Conservation (phyloP, 92 coral and sea anemone species). For the Porites divaricata region DNA sequence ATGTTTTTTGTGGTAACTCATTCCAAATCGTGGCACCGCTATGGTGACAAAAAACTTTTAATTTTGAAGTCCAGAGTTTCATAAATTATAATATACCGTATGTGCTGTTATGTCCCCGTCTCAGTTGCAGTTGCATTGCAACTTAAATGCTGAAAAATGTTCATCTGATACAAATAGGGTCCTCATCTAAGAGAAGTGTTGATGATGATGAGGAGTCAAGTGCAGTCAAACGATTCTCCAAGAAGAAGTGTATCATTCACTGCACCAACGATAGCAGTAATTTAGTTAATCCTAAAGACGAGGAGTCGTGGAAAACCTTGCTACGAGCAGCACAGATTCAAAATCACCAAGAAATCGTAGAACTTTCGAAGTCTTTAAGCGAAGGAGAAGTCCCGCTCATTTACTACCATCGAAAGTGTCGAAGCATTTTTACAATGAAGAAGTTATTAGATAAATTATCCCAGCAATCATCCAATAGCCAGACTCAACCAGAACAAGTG, state of each 20-base stretch:
- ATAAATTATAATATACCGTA: too few relatives aligned
- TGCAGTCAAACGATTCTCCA: constrained; percentile 4
- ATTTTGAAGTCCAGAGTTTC: neutral
- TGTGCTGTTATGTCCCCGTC: too few relatives aligned
- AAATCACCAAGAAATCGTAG: constrained; percentile 47
- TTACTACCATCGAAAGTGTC: constrained; percentile 63
- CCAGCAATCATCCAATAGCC: constrained; percentile 27
- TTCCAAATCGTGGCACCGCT: too few relatives aligned
- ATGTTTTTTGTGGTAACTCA: too few relatives aligned
- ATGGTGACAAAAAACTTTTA: too few relatives aligned
- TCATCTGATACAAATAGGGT: constrained; percentile 17
- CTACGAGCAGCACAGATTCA: constrained; percentile 61
- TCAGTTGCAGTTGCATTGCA: neutral
- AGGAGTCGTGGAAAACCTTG: constrained; percentile 65
- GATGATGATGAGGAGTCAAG: constrained; percentile 19
- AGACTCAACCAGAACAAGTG: constrained; percentile 23
- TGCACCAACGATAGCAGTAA: constrained; percentile 52
- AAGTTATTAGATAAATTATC: constrained; percentile 50
- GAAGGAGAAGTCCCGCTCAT: constrained; percentile 48
- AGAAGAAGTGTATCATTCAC: constrained; percentile 42
- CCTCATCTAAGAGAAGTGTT: constrained; percentile 40
- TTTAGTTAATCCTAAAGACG: constrained; percentile 45
- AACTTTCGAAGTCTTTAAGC: constrained; percentile 20
- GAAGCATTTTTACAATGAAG: constrained; percentile 67
- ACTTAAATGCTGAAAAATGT: constrained; percentile 11